Evolutionary conservation across 2,113 vertebrate species (phyloP).

Genomic region (Cnemophilus loriae): DNA sequence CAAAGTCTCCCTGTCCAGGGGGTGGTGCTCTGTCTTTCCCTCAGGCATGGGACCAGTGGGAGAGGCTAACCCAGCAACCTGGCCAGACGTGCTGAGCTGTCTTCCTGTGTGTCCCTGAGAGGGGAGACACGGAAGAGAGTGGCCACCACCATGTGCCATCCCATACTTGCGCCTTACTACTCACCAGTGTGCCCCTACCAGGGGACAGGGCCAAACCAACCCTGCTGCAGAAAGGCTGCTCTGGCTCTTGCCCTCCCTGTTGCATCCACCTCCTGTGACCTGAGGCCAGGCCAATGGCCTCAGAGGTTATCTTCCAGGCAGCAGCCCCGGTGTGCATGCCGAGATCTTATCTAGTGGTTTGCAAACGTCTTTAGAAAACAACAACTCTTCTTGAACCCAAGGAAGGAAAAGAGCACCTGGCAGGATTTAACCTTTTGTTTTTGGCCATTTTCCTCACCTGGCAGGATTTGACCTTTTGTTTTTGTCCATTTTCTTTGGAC

Average conservation of each 20-base stretch:
- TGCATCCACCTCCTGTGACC: not conserved
- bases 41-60: accelerated
- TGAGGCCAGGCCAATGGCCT: not conserved
- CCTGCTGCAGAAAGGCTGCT: not conserved
- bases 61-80: not conserved
- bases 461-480: not conserved
- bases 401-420: conserved; percentile 30
- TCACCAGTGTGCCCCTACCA: not conserved
- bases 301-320: conserved; percentile 6
- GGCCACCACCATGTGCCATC: accelerated
- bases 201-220: not conserved
- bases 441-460: not conserved
- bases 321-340: accelerated
- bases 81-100: not conserved
- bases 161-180: not conserved
- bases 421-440: conserved; percentile 17
- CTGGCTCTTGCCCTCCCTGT: not conserved
- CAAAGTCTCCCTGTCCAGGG: not conserved
- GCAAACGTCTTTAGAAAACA: conserved; percentile 22
- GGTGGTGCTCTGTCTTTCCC: not conserved
- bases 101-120: not conserved
- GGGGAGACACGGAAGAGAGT: not conserved
- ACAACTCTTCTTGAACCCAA: not conserved
- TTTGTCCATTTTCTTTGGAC: not conserved
- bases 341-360: conserved; percentile 1